These are phyloP conservation scores for Craterocephalus amniculus DNA, from an alignment of 2,797 vertebrate species.

Conservation along the genomic window DNA sequence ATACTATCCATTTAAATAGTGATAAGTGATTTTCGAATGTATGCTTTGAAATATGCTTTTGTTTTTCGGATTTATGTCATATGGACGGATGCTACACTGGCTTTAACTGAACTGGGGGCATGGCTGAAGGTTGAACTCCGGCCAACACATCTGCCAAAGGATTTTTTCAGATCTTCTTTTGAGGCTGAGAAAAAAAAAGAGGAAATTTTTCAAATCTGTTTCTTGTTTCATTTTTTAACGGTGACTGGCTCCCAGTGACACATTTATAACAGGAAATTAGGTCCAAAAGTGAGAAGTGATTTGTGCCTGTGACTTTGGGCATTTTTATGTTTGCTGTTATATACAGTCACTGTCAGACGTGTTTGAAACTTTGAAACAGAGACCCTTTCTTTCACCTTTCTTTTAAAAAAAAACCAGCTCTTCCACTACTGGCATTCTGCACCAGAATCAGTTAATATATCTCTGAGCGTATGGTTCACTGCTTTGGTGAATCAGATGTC, in stretches of 20 bases:
- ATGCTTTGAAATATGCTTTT: background rate
- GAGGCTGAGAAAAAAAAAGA: background rate
- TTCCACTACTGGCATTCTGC: background rate
- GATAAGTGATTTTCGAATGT: background rate
- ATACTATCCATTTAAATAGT: background rate
- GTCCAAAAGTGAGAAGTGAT: background rate
- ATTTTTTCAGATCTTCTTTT: background rate
- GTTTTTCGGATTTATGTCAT: background rate
- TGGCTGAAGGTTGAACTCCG: background rate
- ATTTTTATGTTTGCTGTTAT: background rate
- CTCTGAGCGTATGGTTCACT: slow-evolving; percentile 35
- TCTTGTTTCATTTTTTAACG: background rate
- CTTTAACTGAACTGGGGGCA: background rate
- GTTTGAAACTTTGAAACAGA: background rate
- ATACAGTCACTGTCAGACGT: background rate
- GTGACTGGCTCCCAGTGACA: background rate
- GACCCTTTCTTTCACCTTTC: background rate
- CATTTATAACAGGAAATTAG: background rate
- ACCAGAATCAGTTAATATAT: slow-evolving; percentile 22
- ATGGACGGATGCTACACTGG: background rate
- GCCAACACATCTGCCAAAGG: background rate
- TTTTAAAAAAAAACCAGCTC: background rate
- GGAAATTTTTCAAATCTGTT: background rate
- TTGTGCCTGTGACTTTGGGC: background rate
- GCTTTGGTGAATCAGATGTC: slow-evolving; percentile 53